These are phyloP conservation scores for Yoshiicerus persimilis DNA, from an alignment of 1,140 invertebrate genomes.

Conservation along the genomic window DNA sequence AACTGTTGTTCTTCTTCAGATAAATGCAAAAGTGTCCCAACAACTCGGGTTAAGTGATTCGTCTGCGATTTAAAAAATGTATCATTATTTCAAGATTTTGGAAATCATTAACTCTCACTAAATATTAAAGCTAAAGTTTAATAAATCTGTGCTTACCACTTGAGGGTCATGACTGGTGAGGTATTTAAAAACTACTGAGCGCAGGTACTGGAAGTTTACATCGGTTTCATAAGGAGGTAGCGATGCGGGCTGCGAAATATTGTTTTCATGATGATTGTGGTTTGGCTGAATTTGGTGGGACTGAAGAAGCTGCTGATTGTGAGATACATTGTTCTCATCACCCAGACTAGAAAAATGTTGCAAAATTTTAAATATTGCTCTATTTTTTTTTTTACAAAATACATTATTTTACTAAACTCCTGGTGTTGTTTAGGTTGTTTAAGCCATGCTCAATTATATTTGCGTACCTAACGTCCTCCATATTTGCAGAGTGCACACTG, in stretches of 20 bases:
- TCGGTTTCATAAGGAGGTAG: conserved; percentile 25
- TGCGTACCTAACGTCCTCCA: conserved; percentile 40
- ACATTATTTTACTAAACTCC: neutral
- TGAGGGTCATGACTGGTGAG: conserved; percentile 44
- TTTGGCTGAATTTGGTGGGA: neutral
- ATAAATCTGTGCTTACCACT: too few relatives aligned
- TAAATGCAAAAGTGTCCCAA: conserved; percentile 79
- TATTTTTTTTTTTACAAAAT: neutral
- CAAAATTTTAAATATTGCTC: neutral
- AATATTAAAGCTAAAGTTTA: neutral
- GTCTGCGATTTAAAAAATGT: conserved; percentile 63
- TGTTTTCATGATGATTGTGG: conserved; percentile 1
- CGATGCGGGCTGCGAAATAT: neutral
- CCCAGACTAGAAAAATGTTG: neutral
- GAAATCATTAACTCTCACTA: neutral
- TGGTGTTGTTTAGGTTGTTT: neutral
- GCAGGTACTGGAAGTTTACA: conserved; percentile 47
- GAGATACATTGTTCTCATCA: neutral
- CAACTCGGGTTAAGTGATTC: conserved; percentile 82
- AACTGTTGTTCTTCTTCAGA: conserved; percentile 83
- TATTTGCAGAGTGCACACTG: neutral
- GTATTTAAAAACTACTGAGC: conserved; percentile 48
- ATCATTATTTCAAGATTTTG: neutral
- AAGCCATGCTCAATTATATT: neutral
- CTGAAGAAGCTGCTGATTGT: neutral